These are phyloP conservation scores for Gadopsis bispinosus DNA, from an alignment of 2,797 vertebrate genomes.

Conservation along the genomic window DNA sequence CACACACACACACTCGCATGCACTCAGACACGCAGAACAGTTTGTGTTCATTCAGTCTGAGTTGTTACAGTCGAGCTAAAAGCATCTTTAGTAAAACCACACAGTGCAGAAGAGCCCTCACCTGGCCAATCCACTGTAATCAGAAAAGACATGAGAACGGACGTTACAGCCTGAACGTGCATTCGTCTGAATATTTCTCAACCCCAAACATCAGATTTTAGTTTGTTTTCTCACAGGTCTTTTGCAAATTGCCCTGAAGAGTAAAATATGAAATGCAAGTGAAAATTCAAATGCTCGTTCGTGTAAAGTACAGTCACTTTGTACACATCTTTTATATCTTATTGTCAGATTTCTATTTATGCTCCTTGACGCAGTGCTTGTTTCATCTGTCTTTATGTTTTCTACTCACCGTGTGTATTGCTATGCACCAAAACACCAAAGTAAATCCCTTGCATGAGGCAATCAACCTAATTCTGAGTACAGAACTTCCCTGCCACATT, in stretches of 20 bases:
- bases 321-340: too few species aligned
- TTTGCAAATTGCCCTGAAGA: not conserved
- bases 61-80: slow-evolving; percentile 64
- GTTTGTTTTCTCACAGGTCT: not conserved
- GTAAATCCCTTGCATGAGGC: too few species aligned
- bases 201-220: not conserved
- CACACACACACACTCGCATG: slow-evolving; percentile 45
- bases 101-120: slow-evolving; percentile 75
- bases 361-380: too few species aligned
- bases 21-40: slow-evolving; percentile 37
- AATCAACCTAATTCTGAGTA: not conserved
- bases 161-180: slow-evolving; percentile 53
- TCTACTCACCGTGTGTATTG: too few species aligned
- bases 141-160: slow-evolving; percentile 74
- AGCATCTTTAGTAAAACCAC: slow-evolving; percentile 67
- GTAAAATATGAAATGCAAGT: not conserved
- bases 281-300: too few species aligned
- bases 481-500: not conserved
- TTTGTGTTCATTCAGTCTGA: slow-evolving; percentile 29
- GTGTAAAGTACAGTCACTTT: too few species aligned
- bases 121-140: slow-evolving; percentile 86
- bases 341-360: too few species aligned
- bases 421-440: too few species aligned
- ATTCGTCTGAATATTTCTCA: not conserved
- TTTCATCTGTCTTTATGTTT: too few species aligned